Percentiles rank a stretch among this genome's conserved stretches.
Evolutionary conservation across 1,140 invertebrate genomes (phyloP).

Genomic region (Apolygus lucorum): DNA sequence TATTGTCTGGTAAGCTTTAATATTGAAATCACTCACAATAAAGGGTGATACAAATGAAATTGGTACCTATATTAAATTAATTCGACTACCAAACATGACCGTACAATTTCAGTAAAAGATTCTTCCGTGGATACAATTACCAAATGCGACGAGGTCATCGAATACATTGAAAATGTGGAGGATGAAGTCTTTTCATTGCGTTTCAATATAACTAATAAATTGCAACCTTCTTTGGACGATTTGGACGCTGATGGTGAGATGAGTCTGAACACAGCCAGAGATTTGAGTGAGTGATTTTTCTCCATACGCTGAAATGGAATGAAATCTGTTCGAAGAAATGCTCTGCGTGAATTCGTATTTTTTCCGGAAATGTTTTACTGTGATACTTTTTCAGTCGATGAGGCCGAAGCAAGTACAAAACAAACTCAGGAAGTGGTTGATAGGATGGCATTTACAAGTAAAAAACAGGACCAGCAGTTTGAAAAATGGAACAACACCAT

Average conservation of each 20-base stretch:
- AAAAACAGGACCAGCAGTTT: conserved; percentile 48
- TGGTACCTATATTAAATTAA: background rate
- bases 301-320: background rate
- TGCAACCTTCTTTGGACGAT: conserved; percentile 45
- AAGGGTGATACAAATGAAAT: background rate
- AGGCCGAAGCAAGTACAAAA: conserved; percentile 31
- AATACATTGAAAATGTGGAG: conserved; percentile 34
- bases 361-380: too few species aligned
- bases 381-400: conserved; percentile 31
- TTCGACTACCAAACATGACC: too few species aligned
- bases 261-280: conserved; percentile 39
- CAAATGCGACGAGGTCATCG: conserved; percentile 22
- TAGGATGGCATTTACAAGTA: conserved; percentile 31
- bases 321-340: too few species aligned
- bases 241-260: conserved; percentile 47
- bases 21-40: background rate
- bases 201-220: conserved; percentile 33
- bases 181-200: conserved; percentile 32
- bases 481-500: conserved; percentile 52
- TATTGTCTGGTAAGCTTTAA: background rate
- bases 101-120: conserved; percentile 33
- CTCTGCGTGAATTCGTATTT: too few species aligned
- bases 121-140: conserved; percentile 28
- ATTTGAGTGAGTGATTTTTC: conserved; percentile 30
- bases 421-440: conserved; percentile 31